Conservation (phyloP, 2,888 invertebrate genomes). For the Capitulum mitella region DNA sequence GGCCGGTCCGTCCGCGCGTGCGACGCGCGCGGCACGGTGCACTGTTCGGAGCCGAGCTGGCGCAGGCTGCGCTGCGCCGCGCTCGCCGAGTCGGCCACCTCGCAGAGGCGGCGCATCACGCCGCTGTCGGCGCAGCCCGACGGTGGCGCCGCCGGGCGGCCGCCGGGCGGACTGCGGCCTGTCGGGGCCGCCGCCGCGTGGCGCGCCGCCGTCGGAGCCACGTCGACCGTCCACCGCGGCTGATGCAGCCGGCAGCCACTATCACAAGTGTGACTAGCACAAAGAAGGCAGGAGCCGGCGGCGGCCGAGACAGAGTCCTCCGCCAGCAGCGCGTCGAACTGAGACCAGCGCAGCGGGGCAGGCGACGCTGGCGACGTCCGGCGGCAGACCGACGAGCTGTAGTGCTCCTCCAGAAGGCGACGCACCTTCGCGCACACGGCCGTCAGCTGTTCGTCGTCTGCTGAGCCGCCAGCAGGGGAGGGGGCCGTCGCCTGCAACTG, state of each 20-base stretch:
- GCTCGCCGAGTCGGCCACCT: slow-evolving; percentile 1
- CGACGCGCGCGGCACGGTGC: neutral
- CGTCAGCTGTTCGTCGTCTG: neutral
- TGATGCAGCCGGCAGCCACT: neutral
- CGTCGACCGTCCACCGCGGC: neutral
- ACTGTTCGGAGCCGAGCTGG: neutral
- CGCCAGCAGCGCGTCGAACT: neutral
- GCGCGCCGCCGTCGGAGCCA: neutral
- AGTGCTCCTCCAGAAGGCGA: slow-evolving; percentile 10
- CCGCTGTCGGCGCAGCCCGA: neutral
- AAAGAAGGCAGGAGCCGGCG: neutral
- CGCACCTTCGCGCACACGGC: neutral
- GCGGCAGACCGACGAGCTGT: neutral
- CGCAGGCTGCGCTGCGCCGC: neutral
- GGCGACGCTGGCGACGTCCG: neutral
- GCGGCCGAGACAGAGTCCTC: neutral
- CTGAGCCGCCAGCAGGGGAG: neutral
- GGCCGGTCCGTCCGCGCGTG: neutral
- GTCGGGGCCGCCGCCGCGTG: neutral
- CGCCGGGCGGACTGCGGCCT: neutral
- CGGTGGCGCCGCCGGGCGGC: neutral
- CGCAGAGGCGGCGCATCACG: neutral
- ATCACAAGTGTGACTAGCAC: neutral
- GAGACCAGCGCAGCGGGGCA: slow-evolving; percentile 1
- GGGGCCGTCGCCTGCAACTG: neutral